Evolutionary conservation across 2,797 vertebrate genomes (phyloP), one percentile per base, ranked within the genome.

Genomic region (Paedocypris micromegethes): DNA sequence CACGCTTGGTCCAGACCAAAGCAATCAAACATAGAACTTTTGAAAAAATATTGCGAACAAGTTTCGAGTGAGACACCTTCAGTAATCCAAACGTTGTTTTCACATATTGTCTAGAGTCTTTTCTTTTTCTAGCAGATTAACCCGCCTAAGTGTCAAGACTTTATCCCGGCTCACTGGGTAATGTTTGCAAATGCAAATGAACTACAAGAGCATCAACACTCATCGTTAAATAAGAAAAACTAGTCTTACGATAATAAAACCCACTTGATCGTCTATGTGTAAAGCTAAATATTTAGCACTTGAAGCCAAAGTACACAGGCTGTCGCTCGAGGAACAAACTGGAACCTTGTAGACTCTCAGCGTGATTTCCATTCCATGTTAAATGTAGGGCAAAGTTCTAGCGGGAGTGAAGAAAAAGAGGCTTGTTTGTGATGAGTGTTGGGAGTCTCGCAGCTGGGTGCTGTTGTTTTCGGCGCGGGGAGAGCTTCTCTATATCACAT

Each of bases 401-500:
- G 37, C 67, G 54, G 2, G 9, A 69, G 55, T 48, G 44, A 40
- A 49, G 49, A 5, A 56, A 52, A 59, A 61, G 55, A 49, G 52
- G 52, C 52, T 56, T 44, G 58, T 55, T 58, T 63, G 59, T 56
- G 8, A 9, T 62, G 49, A 53, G 53, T 49, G 53, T 9, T 46
- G 44, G 4, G 47, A 4, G 39, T 47, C 64, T 64, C 50, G 56
- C 50, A 58, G 58, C 49, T 60, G 44, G 42, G 62, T 50, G 57
- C 49, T 53, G 50, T 43, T 56, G 58, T 58, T 64, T 65, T 66
- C 62, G 43, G 4, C 8, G 8, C 9, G 52, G 81, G 84, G 84
- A 86, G 83, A 81, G 66, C 75, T 81, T 89, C 88, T 88, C 88
- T 75, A 75, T 88, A 83, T 89, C 88, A 84, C 88, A 90, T 90